phyloP scores from a whole-genome alignment of 2,888 invertebrate species.

The Argyresthia goedartella region DNA sequence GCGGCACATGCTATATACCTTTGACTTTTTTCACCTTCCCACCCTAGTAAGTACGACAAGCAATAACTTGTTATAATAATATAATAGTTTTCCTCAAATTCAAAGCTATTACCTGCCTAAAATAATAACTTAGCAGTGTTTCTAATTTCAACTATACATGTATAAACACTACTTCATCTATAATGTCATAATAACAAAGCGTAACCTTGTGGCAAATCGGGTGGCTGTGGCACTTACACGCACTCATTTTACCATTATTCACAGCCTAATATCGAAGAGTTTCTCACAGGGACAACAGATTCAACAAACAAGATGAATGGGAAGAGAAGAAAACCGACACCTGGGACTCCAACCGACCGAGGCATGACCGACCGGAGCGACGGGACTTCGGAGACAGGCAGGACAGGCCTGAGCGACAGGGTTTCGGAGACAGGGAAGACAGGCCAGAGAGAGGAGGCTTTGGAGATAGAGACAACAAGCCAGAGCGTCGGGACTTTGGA shows the following conservation, averaged over 20 bases:
- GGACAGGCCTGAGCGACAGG: slow-evolving; percentile 12
- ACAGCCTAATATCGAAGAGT: background rate
- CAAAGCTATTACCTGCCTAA: too few species aligned
- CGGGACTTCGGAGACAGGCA: slow-evolving; percentile 16
- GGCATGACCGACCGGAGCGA: background rate
- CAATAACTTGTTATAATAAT: too few species aligned
- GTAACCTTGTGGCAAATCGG: too few species aligned
- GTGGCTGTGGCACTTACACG: too few species aligned
- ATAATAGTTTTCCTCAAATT: too few species aligned
- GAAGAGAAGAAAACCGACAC: slow-evolving; percentile 33
- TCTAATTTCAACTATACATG: too few species aligned
- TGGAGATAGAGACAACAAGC: slow-evolving; percentile 18
- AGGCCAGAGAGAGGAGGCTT: background rate
- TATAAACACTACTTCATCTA: background rate
- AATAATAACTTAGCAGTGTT: too few species aligned
- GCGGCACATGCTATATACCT: too few species aligned
- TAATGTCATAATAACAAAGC: background rate
- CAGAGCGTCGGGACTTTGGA: background rate
- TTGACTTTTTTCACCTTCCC: too few species aligned
- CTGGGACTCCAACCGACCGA: slow-evolving; percentile 20
- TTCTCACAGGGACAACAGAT: slow-evolving; percentile 3
- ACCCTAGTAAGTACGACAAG: too few species aligned
- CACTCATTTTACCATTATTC: too few species aligned
- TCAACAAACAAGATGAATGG: slow-evolving; percentile 30
- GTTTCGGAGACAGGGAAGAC: background rate